Evolutionary conservation across 2,113 vertebrate species (phyloP).

Genomic region (Tautogolabrus adspersus): DNA sequence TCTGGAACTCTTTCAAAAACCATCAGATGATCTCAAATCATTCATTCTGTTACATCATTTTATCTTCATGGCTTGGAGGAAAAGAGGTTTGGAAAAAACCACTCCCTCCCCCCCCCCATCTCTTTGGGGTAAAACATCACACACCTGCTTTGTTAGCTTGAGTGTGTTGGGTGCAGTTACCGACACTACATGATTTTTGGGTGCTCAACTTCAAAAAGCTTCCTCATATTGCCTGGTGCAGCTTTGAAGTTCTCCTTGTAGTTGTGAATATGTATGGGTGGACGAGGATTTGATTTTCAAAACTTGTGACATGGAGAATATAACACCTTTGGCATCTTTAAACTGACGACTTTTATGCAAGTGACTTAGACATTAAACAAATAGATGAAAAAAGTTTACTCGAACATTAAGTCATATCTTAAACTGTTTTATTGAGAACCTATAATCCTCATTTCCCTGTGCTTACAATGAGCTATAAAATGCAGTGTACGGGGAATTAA

Average conservation of each 20-base stretch:
- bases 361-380: not conserved
- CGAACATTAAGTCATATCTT: not conserved
- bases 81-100: not conserved
- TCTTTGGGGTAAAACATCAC: conserved; percentile 5
- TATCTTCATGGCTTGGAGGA: not conserved
- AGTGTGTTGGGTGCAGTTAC: conserved; percentile 17
- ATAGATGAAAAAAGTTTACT: not conserved
- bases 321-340: conserved; percentile 12
- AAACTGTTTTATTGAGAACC: not conserved
- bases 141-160: conserved; percentile 5
- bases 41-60: not conserved
- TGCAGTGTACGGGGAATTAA: conserved; percentile 25
- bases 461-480: conserved; percentile 9
- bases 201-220: conserved; percentile 51
- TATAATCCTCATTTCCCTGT: conserved; percentile 4
- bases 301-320: conserved; percentile 2
- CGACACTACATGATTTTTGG: conserved; percentile 11
- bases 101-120: not conserved
- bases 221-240: conserved; percentile 38
- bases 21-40: too few relatives aligned
- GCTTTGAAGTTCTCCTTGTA: conserved; percentile 57
- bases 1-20: too few relatives aligned
- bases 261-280: conserved; percentile 53
- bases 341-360: not conserved
- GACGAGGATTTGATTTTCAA: conserved; percentile 29